A percentile compares a stretch with the other conserved stretches of the same genome.
Conservation (phyloP, 2,113 vertebrate species). For the Monopterus albus region DNA sequence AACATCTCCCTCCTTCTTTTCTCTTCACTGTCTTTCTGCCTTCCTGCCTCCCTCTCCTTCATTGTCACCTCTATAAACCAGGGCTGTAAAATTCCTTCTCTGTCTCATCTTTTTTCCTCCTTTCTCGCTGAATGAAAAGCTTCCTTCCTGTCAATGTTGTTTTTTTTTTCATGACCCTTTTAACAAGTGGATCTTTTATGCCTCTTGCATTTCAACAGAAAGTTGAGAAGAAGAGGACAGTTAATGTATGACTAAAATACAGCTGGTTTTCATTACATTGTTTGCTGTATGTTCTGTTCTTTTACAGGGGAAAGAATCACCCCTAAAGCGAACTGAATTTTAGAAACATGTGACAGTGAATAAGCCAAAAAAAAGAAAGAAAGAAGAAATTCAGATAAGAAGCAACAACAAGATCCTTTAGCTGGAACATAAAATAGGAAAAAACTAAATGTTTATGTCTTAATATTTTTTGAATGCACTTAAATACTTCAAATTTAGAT, state of each 20-base stretch:
- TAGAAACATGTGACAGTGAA: too few species aligned
- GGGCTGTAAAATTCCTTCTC: constrained; percentile 70
- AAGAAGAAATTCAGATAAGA: too few species aligned
- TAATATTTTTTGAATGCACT: too few species aligned
- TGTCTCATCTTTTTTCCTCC: constrained; percentile 58
- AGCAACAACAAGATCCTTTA: too few species aligned
- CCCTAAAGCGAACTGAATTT: too few species aligned
- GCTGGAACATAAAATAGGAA: too few species aligned
- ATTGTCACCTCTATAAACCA: constrained; percentile 75
- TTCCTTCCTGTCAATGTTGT: constrained; percentile 77
- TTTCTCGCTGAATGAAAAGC: constrained; percentile 67
- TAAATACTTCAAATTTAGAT: too few species aligned
- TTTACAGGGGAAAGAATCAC: too few species aligned
- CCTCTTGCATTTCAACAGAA: constrained; percentile 65
- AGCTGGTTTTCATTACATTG: constrained; percentile 18
- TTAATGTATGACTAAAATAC: constrained; percentile 63
- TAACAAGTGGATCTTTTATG: constrained; percentile 71
- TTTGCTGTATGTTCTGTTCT: constrained; percentile 1
- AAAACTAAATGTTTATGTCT: too few species aligned
- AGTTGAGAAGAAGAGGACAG: constrained; percentile 31
- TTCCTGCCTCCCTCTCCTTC: constrained; percentile 59
- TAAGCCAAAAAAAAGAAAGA: too few species aligned
- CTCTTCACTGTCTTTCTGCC: constrained; percentile 44
- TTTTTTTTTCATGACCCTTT: constrained; percentile 66
- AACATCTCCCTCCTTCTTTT: constrained; percentile 54